Base-by-base conservation (phyloP, 2,888 invertebrate genomes). In the Thymelicus sylvestris region DNA sequence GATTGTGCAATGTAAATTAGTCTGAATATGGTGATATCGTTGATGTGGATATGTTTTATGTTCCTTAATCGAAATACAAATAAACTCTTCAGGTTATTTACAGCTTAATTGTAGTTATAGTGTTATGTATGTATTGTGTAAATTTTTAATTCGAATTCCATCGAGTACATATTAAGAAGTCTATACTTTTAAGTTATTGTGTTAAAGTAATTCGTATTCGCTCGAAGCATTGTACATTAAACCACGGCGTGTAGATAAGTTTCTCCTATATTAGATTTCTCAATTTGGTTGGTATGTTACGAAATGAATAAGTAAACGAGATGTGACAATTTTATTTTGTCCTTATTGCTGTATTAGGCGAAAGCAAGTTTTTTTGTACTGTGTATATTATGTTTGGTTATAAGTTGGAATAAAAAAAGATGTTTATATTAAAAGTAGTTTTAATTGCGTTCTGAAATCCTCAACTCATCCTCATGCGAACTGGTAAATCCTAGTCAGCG, bases 301-400 rank as follows among this genome's bases (percentile, higher is more conserved):
- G 86, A 87, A 88, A 87, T 83, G 74, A 84, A 88, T 90, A 87
- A 71, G 61, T 71, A 71, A 77, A 87, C 83, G 78, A 89, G 86
- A 88, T 87, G 92, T 84, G 93, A 89, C 92, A 92, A 92, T 92
- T 93, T 93, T 77, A 88, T 90, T 92, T 92, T 92, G 91, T 93
- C 93, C 88, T 89, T 88, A 89, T 90, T 90, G 92, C 93, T 94
- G 93, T 90, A 90, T 87, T 91, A 92, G 87, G 85, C 87, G 91
- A 92, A 93, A 93, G 94, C 95, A 91, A 90, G 87, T 95, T 96
- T 96, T 95, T 96, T 96, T 96, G 96, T 96, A 96, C 96, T 96
- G 96, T 96, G 96, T 96, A 96, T 96, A 94, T 93, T 92, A 96
- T 96, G 96, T 96, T 96, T 95, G 96, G 95, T 95, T 95, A 95